Base-by-base conservation (phyloP, 2,888 invertebrate genomes). In the Hoplodrina blanda region DNA sequence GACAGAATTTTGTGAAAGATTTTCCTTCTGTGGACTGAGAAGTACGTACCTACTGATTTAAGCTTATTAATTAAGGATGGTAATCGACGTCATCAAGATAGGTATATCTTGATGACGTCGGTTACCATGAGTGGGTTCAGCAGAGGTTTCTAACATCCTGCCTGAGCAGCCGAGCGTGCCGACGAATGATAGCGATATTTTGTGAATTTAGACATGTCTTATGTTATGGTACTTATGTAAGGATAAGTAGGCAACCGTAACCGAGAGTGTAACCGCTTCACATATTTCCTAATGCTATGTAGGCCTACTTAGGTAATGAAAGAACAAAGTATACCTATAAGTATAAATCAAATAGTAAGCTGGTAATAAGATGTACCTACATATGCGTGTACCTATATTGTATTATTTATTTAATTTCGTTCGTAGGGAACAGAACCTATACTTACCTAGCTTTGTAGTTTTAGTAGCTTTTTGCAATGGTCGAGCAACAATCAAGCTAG, bases 1-100 rank as follows among this genome's bases (percentile, higher is more conserved):
- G 54, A 98, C 98, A 79, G 98, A 98, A 90, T 98, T 98, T 93
- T 98, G 98, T 91, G 98, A 98, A 92, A 94, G 98, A 85, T 98
- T 98, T 92, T 98, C 98, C 11, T 98, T 97, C 93, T 98, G 98
- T 94, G 98, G 98, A 74, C 93, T 98, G 88, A 95, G 97, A 96
- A 97, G 98, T 98, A 93, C 95, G 96, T 93, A 62, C 8, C 13
- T 25, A 55, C 20, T 57, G 1, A 41, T 61, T 17, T 41, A 49
- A 44, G 30, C 11, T 46, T 69, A 53, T 37, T 62, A 55, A 53
- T 30, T 62, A 60, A 20, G 19, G 44, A n/a, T n/a, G n/a, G n/a
- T n/a, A n/a, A n/a, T n/a, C n/a, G n/a, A n/a, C n/a, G n/a, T n/a
- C n/a, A n/a, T n/a, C n/a, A n/a, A n/a, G n/a, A n/a, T n/a, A n/a